These are phyloP conservation scores for Syndactyla subalaris DNA, from an alignment of 2,797 vertebrate species.

Conservation along the genomic window DNA sequence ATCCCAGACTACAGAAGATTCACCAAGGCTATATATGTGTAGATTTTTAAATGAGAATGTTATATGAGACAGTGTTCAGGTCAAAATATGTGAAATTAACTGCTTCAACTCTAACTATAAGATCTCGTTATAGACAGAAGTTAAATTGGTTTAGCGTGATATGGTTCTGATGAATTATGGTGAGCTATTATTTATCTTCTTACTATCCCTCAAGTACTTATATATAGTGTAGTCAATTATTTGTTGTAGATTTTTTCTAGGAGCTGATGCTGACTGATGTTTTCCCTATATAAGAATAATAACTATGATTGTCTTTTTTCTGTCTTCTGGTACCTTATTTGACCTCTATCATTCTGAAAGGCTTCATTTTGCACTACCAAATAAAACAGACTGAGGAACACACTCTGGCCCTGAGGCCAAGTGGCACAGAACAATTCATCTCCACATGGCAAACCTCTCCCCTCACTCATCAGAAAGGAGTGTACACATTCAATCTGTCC, in stretches of 20 bases:
- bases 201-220: background rate
- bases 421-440: background rate
- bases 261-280: background rate
- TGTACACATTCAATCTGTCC: background rate
- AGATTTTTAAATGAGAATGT: background rate
- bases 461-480: background rate
- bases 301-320: background rate
- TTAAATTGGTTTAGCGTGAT: background rate
- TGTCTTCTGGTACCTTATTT: background rate
- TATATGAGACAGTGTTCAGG: background rate
- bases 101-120: background rate
- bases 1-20: background rate
- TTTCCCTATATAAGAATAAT: background rate
- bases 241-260: background rate
- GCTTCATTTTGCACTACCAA: background rate
- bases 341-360: background rate
- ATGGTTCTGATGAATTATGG: background rate
- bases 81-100: background rate
- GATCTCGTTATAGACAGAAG: background rate
- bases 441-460: background rate
- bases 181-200: background rate
- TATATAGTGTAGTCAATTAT: background rate
- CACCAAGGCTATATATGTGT: background rate
- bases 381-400: background rate
- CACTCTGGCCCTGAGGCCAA: background rate